Base-by-base conservation (phyloP, 2,797 vertebrate genomes). In the Eulemur coronatus region DNA sequence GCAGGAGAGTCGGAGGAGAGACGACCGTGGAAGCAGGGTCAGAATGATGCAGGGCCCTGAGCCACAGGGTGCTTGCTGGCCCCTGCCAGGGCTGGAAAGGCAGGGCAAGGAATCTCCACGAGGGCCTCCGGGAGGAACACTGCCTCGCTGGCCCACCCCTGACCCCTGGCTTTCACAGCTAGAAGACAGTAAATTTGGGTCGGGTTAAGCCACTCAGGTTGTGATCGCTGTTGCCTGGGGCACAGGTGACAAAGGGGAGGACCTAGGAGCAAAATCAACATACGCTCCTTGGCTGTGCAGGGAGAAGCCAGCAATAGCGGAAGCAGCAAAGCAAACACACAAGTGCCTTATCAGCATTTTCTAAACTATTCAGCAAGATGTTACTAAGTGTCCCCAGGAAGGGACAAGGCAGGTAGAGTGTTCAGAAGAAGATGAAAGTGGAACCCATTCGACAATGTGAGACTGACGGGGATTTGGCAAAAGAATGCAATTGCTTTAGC, bases 1-100 rank as follows among this genome's bases (percentile, higher is more conserved):
- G 35, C 4, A 5, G 5, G 33, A 46, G 22, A 1, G 1, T 50
- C 22, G 12, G n/a, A 73, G 28, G 5, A 78, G 67, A 61, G 5
- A 35, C 14, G 48, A 30, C 0, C 2, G 26, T 0, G 0, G 22
- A 28, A n/a, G 13, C 28, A 26, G 38, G 59, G 69, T n/a, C 43
- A 30, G 35, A 24, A 8, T 0, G 43, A 70, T 4, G 26, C 1
- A 0, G 5, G 38, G 28, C 9, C 0, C 3, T 1, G 33, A 61
- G 41, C 48, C 13, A 2, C 72, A 24, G 30, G 30, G 18, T 41
- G 38, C 1, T 41, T 2, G 4, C 2, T 0, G 30, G 41, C 24
- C 9, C 5, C 38, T 2, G 17, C 30, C 1, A 50, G 28, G 38
- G 43, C 43, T 43, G 12, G 28, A 28, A 70, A 30, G 33, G 13